Percentiles rank a stretch among this genome's conserved stretches.
Conservation (phyloP, 2,888 invertebrate species). For the Drosophila mettleri region DNA sequence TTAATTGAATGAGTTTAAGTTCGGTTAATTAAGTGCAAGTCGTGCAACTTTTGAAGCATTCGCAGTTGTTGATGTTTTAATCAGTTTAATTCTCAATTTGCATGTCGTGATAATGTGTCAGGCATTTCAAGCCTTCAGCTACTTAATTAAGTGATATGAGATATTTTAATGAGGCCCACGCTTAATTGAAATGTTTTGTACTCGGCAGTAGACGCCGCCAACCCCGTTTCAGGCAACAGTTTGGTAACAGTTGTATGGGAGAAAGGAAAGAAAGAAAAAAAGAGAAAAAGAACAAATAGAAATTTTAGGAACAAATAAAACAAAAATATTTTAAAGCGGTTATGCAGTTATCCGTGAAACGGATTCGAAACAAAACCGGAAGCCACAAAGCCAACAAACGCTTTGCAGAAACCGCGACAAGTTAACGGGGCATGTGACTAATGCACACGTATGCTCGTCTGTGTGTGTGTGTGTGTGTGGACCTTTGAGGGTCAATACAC, state of each 20-base stretch:
- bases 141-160: conserved; percentile 32
- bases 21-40: conserved; percentile 3
- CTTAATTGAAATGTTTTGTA: conserved; percentile 20
- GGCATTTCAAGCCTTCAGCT: conserved; percentile 15
- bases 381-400: conserved; percentile 79
- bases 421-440: conserved; percentile 49
- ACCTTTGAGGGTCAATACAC: conserved; percentile 70
- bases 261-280: conserved; percentile 5
- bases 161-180: conserved; percentile 23
- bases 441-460: conserved; percentile 22
- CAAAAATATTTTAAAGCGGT: conserved; percentile 63
- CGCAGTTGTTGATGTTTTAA: conserved; percentile 23
- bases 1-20: not conserved
- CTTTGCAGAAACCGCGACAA: conserved; percentile 76
- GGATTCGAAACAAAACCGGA: conserved; percentile 73
- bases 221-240: conserved; percentile 7
- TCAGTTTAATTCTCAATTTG: conserved; percentile 32
- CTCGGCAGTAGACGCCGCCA: conserved; percentile 2
- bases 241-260: conserved; percentile 26
- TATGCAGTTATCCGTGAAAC: conserved; percentile 69
- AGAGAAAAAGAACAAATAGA: not conserved
- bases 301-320: conserved; percentile 16
- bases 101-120: conserved; percentile 16
- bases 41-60: conserved; percentile 8
- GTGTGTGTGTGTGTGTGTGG: conserved; percentile 17